Evolutionary conservation across 2,797 vertebrate species (phyloP).

Genomic region (Melopsittacus undulatus): DNA sequence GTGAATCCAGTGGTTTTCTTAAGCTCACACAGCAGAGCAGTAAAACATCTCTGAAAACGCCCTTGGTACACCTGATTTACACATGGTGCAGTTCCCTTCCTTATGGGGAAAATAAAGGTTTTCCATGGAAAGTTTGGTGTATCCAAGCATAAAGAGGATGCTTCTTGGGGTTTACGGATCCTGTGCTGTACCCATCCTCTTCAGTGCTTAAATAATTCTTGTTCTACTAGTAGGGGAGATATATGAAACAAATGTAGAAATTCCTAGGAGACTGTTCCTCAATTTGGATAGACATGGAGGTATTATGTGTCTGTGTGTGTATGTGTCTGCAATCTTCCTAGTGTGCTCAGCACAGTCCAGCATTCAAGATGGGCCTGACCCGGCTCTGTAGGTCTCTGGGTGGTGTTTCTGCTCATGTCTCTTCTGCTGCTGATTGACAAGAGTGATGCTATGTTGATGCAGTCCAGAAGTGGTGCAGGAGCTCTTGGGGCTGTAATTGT

Average conservation of each 20-base stretch:
- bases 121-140: background rate
- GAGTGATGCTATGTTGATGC: rapidly evolving
- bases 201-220: background rate
- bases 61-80: background rate
- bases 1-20: background rate
- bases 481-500: background rate
- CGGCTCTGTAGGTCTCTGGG: background rate
- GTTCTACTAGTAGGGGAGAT: background rate
- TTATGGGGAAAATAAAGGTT: background rate
- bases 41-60: background rate
- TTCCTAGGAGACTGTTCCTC: background rate
- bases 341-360: background rate
- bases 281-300: background rate
- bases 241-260: background rate
- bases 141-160: background rate
- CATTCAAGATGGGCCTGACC: background rate
- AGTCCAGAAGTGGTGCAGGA: background rate
- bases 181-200: background rate
- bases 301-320: rapidly evolving
- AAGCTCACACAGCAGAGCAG: background rate
- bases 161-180: background rate
- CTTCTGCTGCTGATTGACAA: background rate
- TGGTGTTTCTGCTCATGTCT: background rate
- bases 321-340: background rate
- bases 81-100: rapidly evolving